Evolutionary conservation across 2,888 invertebrate species (phyloP).

Genomic region (Rotaria magnacalcarata): DNA sequence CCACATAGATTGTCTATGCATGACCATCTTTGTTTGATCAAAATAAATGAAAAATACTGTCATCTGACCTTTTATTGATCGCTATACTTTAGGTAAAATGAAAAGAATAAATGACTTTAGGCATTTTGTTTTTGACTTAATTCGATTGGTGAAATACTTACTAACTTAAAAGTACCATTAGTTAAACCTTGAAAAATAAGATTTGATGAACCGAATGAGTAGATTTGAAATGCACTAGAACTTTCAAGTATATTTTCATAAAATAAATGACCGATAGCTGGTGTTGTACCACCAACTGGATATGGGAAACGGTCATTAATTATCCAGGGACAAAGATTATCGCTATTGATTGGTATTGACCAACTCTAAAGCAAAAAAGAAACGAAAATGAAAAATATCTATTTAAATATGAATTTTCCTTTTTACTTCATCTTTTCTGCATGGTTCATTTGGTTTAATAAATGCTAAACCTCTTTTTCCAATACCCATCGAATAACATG

Average conservation of each 20-base stretch:
- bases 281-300: constrained; percentile 30
- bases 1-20: background rate
- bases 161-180: constrained; percentile 15
- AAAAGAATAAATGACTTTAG: constrained; percentile 15
- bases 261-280: background rate
- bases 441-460: constrained; percentile 44
- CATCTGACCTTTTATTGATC: constrained; percentile 13
- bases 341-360: background rate
- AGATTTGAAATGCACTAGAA: background rate
- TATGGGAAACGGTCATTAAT: constrained; percentile 33
- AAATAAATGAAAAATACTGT: background rate
- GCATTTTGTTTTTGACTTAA: background rate
- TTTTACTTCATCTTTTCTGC: constrained; percentile 35
- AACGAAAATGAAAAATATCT: no score
- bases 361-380: background rate
- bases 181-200: constrained; percentile 29
- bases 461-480: constrained; percentile 40
- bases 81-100: background rate
- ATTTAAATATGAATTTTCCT: no score
- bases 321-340: constrained; percentile 9
- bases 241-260: background rate
- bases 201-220: background rate
- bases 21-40: background rate
- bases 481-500: constrained; percentile 39
- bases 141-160: constrained; percentile 22